Base-by-base conservation (phyloP, 2,797 vertebrate genomes). In the Oryzias dopingdopingensis region DNA sequence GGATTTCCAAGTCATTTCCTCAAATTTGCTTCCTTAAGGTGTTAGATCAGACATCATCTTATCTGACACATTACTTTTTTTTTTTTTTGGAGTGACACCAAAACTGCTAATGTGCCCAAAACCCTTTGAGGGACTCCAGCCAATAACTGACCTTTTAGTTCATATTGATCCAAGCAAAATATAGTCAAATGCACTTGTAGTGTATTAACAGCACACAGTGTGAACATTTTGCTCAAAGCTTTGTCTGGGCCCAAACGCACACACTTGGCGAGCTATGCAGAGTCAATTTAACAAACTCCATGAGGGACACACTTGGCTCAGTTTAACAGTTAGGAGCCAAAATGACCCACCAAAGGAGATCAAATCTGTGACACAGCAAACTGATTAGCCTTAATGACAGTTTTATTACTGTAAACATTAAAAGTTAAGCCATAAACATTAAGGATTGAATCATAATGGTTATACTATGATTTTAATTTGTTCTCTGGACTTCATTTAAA, bases 221-320 rank as follows among this genome's bases (percentile, higher is more conserved):
- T 14, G 4, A 15, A 29, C 20, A 14, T 42, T 26, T 20, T 48
- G 45, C 18, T 43, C 55, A 46, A 26, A 49, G 44, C 23, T 26
- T 16, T 22, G 32, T 10, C 12, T 12, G 32, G 32, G 10, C 32
- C 10, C 32, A 12, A 37, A 12, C 56, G 37, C 29, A 63, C 52
- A 70, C 70, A 69, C 57, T 62, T 82, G 63, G 62, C 64, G 56
- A 50, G 26, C 56, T 68, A 26, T 52, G 29, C 26, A n/a, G 66
- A 52, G 77, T 81, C 65, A 74, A 74, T 79, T 72, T 72, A 74
- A 72, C 76, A 77, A 69, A 48, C 62, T 72, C 53, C 79, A 76
- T 72, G 58, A 65, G 65, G 65, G 56, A 18, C 58, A 73, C 67
- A 43, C 42, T 59, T 62, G 59, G 44, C 24, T 53, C 45, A 66